These are phyloP conservation scores for Sipha maydis DNA, from an alignment of 2,888 invertebrate genomes.

Conservation along the genomic window DNA sequence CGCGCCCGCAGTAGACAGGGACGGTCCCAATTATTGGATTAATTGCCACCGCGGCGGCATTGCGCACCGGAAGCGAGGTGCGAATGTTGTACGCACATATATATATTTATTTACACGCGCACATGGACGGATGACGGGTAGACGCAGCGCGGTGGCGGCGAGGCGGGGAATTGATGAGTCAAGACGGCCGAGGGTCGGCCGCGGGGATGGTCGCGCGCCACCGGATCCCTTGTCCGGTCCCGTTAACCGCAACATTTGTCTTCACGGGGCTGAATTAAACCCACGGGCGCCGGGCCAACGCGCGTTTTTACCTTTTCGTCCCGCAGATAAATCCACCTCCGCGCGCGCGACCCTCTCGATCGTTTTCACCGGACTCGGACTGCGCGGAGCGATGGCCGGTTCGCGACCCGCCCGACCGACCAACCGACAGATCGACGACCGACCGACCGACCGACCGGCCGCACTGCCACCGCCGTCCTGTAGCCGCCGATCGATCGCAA, in stretches of 20 bases:
- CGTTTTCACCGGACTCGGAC: conserved; percentile 36
- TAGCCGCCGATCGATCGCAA: neutral
- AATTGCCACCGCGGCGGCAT: conserved; percentile 40
- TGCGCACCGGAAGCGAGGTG: conserved; percentile 1
- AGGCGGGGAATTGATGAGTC: conserved; percentile 53
- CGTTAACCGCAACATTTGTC: conserved; percentile 61
- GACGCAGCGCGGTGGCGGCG: neutral
- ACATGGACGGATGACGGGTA: neutral
- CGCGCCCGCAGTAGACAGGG: too few species aligned
- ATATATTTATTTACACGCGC: too few species aligned
- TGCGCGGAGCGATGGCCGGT: neutral
- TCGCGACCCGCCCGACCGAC: too few species aligned
- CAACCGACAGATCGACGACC: too few species aligned
- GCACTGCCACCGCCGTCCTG: neutral
- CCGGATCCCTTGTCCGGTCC: conserved; percentile 53
- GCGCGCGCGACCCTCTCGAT: neutral
- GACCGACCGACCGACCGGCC: too few species aligned
- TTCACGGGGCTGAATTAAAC: conserved; percentile 50
- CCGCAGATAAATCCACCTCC: conserved; percentile 33
- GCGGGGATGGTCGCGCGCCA: neutral
- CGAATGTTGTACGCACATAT: neutral
- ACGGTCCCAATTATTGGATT: conserved; percentile 60
- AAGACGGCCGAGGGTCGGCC: neutral
- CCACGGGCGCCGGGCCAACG: conserved; percentile 35
- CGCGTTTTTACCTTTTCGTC: conserved; percentile 32